Percentiles rank a stretch among this genome's conserved stretches.
phyloP scores from a whole-genome alignment of 2,888 invertebrate species.

The Drosophila parthenogenetica region DNA sequence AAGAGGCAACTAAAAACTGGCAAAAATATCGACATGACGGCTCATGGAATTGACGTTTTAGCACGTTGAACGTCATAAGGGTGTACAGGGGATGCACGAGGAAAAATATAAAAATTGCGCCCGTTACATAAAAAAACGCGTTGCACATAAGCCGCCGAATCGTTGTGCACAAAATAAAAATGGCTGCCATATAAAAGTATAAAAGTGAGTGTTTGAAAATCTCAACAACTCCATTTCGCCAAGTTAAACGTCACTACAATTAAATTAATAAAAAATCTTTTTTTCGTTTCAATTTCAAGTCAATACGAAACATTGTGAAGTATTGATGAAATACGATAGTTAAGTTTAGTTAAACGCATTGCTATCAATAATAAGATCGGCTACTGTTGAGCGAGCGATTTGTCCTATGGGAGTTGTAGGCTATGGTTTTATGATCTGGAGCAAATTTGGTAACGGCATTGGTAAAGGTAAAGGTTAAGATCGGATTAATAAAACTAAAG shows the following conservation, averaged over 20 bases:
- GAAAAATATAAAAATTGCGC: slow-evolving; percentile 2
- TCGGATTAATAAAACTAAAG: no score
- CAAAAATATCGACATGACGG: slow-evolving; percentile 75
- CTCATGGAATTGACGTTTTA: slow-evolving; percentile 76
- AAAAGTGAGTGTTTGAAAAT: slow-evolving; percentile 18
- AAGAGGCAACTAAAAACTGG: slow-evolving; percentile 71
- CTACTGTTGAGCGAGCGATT: background rate
- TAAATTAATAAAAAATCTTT: background rate
- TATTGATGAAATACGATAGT: background rate
- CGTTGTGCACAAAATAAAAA: slow-evolving; percentile 71
- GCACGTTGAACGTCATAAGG: background rate
- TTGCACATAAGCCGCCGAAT: slow-evolving; percentile 79
- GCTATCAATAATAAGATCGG: slow-evolving; percentile 28
- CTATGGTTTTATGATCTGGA: no score
- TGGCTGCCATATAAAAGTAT: slow-evolving; percentile 58
- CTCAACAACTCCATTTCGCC: slow-evolving; percentile 3
- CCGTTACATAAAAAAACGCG: slow-evolving; percentile 79
- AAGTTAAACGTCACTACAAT: background rate
- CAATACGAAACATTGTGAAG: background rate
- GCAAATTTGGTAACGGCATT: no score
- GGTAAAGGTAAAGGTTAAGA: no score
- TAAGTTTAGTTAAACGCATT: slow-evolving; percentile 55
- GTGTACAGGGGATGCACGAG: slow-evolving; percentile 1
- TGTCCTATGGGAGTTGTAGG: no score
- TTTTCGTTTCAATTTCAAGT: background rate